These are phyloP conservation scores for Tortrix viridana DNA, from an alignment of 2,888 invertebrate species.

Conservation along the genomic window DNA sequence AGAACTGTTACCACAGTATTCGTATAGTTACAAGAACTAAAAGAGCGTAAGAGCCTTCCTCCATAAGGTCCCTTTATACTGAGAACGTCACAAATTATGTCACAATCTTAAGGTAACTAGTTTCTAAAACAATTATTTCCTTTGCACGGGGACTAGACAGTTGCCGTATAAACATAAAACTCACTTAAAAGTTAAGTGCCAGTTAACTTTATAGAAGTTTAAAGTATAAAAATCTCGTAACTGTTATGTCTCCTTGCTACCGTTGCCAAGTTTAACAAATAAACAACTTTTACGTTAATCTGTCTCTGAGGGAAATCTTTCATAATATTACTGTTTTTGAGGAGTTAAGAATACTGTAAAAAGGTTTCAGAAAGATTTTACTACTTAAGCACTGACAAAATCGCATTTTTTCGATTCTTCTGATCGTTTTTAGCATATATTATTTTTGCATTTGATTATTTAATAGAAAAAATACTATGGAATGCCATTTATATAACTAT, in stretches of 20 bases:
- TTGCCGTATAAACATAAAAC: constrained; percentile 4
- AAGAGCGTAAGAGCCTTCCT: no score
- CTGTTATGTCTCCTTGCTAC: constrained; percentile 8
- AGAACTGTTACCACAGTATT: no score
- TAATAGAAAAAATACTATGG: no score
- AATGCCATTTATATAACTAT: no score
- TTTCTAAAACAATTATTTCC: not conserved
- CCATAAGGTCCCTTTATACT: no score
- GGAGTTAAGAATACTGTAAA: not conserved
- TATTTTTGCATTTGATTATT: no score
- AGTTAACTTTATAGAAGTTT: constrained; percentile 1
- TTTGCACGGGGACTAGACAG: constrained; percentile 10
- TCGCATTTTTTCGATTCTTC: no score
- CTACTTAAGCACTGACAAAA: no score
- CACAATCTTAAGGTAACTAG: no score
- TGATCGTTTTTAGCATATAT: no score
- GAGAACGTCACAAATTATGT: no score
- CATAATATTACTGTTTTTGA: not conserved
- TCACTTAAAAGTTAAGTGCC: constrained; percentile 10
- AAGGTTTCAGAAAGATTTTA: not conserved
- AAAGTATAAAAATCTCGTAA: constrained; percentile 17
- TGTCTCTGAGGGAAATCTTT: constrained; percentile 13
- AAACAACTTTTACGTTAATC: constrained; percentile 16
- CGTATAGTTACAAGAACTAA: no score
- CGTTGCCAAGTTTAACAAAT: constrained; percentile 4